Conservation (phyloP, 2,113 vertebrate species). For the Lycocorax pyrrhopterus region DNA sequence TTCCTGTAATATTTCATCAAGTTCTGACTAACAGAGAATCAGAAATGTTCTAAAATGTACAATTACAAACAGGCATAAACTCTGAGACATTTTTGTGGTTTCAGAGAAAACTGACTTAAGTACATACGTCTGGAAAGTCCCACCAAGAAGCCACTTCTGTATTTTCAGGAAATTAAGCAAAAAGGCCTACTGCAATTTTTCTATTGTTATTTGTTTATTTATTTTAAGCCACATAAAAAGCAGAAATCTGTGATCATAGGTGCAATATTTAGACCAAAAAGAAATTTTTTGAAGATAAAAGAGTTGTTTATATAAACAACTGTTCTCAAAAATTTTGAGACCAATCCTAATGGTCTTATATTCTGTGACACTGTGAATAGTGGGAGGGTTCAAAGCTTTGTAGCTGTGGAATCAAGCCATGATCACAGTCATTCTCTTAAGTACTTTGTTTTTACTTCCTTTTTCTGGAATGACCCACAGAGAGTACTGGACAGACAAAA, state of each 20-base stretch:
- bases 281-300: not conserved
- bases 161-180: constrained; percentile 54
- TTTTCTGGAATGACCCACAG: not conserved
- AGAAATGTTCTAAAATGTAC: constrained; percentile 35
- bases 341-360: not conserved
- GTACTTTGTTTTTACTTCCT: not conserved
- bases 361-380: not conserved
- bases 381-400: not conserved
- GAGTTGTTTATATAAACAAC: not conserved
- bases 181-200: constrained; percentile 3
- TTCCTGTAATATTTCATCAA: constrained; percentile 38
- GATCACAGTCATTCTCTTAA: not conserved
- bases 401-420: not conserved
- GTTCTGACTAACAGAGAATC: constrained; percentile 41
- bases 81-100: constrained; percentile 59
- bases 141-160: constrained; percentile 53
- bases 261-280: not conserved
- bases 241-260: constrained; percentile 1
- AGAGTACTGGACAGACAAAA: not conserved
- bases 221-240: constrained; percentile 21
- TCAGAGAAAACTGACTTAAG: constrained; percentile 52
- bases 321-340: not conserved
- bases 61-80: constrained; percentile 50
- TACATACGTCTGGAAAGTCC: constrained; percentile 51
- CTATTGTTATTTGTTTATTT: constrained; percentile 15